A percentile compares a stretch with the other conserved stretches of the same genome.
These are phyloP conservation scores for Bos javanicus DNA, from an alignment of 2,113 vertebrate genomes.

Conservation along the genomic window DNA sequence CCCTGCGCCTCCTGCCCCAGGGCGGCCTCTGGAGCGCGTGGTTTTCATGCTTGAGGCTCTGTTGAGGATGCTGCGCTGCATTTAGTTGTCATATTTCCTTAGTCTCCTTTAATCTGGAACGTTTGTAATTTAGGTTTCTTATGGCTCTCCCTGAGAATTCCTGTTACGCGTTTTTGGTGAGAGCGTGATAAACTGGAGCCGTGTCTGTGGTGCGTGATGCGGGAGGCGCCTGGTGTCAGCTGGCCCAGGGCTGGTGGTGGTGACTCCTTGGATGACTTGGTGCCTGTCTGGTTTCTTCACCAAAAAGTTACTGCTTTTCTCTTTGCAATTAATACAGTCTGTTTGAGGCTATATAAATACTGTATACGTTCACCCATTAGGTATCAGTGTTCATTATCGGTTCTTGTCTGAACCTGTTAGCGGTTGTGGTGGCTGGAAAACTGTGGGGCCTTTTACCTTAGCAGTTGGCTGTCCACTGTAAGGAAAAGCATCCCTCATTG, in stretches of 20 bases:
- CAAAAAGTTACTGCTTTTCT: neutral
- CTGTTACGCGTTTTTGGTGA: neutral
- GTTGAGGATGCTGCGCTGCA: neutral
- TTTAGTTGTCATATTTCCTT: neutral
- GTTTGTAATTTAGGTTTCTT: neutral
- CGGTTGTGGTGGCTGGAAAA: neutral
- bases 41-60: neutral
- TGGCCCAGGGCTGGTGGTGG: neutral
- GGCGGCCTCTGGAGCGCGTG: neutral
- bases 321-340: neutral
- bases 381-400: neutral
- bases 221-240: too few relatives aligned
- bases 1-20: too few relatives aligned
- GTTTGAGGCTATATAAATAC: neutral
- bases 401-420: neutral
- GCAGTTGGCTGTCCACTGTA: neutral
- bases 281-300: neutral
- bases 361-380: too few relatives aligned
- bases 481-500: neutral
- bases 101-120: neutral
- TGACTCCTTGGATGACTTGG: neutral
- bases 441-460: neutral
- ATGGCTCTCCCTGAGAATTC: neutral
- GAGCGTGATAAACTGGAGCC: neutral
- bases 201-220: neutral